Percentiles rank a stretch among this genome's conserved stretches.
phyloP scores from a whole-genome alignment of 2,797 vertebrate genomes.

The Rhinoraja longicauda region DNA sequence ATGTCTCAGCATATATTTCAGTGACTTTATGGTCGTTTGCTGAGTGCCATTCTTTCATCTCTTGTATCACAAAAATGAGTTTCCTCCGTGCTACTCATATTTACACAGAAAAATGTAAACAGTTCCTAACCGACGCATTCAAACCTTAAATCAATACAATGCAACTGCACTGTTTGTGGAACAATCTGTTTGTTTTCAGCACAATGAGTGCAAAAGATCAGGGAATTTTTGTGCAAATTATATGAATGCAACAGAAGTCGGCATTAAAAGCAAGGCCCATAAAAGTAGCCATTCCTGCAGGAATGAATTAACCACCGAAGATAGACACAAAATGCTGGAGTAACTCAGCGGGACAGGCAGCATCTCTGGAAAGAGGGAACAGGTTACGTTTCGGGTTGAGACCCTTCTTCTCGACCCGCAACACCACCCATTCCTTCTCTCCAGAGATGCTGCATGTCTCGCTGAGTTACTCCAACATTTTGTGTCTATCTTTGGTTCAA shows the following conservation, averaged over 20 bases:
- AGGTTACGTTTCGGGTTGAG: no score
- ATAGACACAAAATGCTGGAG: no score
- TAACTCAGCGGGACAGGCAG: no score
- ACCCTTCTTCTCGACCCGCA: no score
- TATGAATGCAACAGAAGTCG: neutral
- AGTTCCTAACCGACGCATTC: neutral
- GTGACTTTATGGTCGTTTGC: neutral
- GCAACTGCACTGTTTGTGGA: neutral
- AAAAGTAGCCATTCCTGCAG: no score
- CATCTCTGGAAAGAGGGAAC: no score
- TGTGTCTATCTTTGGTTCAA: no score
- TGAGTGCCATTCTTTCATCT: neutral
- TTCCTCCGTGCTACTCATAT: neutral
- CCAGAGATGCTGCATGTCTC: no score
- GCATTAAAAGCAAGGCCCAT: neutral
- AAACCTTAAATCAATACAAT: neutral
- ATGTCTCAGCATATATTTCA: neutral
- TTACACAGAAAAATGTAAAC: neutral
- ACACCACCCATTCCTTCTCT: no score
- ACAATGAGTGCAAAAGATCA: neutral
- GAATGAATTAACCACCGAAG: no score
- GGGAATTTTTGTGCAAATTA: neutral
- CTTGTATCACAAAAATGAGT: neutral
- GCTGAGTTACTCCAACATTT: no score
- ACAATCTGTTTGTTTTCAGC: neutral